Base-by-base conservation (phyloP, 37 sponge, comb jelly and placozoan species). In the Amphimedon queenslandica region DNA sequence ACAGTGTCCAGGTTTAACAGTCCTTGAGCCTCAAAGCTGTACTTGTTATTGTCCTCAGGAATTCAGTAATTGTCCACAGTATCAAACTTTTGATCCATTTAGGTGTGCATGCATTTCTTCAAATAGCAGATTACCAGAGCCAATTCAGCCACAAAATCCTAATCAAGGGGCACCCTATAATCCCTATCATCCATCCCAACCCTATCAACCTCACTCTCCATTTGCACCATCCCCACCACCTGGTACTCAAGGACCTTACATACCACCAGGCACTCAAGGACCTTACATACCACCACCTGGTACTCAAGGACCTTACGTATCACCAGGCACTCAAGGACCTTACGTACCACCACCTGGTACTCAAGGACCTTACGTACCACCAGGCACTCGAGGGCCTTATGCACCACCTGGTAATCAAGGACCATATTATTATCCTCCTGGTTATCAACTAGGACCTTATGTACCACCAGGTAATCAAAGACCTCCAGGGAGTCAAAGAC, bases 101-200 rank as follows among this genome's bases (percentile, higher is more conserved):
- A 72, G 42, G 41, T 84, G 84, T 39, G 33, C 31, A 25, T 84
- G 84, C 63, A 35, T 61, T 0, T 76, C 64, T 24, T 37, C 28
- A 34, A 13, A 67, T 6, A 67, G n/a, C n/a, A n/a, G n/a, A n/a
- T n/a, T n/a, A n/a, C n/a, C n/a, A n/a, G n/a, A n/a, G n/a, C n/a
- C n/a, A n/a, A n/a, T n/a, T n/a, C n/a, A n/a, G n/a, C n/a, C n/a
- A n/a, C n/a, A n/a, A n/a, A n/a, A n/a, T n/a, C n/a, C n/a, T n/a
- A n/a, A n/a, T n/a, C n/a, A n/a, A n/a, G n/a, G n/a, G n/a, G n/a
- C n/a, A n/a, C n/a, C n/a, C n/a, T n/a, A n/a, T n/a, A n/a, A n/a
- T n/a, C n/a, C n/a, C n/a, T n/a, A n/a, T n/a, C n/a, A n/a, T n/a
- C n/a, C n/a, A n/a, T n/a, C n/a, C n/a, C n/a, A n/a, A n/a, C n/a